Conservation (phyloP, 2,113 vertebrate genomes). For the Arenaria interpres region DNA sequence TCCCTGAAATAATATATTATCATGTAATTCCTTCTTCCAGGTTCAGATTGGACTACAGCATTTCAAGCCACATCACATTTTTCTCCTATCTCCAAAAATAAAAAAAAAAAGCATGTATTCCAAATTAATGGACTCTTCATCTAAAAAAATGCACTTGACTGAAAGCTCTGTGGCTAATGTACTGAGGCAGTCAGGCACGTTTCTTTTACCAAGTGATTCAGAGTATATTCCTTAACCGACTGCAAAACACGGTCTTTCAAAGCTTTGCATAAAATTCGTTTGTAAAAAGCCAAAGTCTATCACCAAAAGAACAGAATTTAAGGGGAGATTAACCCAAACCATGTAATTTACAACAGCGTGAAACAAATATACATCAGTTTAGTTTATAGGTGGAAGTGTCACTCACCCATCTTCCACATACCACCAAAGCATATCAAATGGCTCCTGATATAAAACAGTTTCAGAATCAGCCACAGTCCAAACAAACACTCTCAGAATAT, state of each 20-base stretch:
- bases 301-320: background rate
- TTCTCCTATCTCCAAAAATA: background rate
- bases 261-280: background rate
- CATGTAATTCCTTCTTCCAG: background rate
- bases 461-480: slow-evolving; percentile 59
- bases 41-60: background rate
- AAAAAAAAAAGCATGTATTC: background rate
- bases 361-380: background rate
- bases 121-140: background rate
- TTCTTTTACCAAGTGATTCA: background rate
- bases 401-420: background rate
- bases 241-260: background rate
- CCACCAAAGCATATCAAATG: slow-evolving; percentile 2
- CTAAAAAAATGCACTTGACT: background rate
- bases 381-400: background rate
- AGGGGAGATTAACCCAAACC: background rate
- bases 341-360: background rate
- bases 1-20: background rate
- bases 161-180: background rate
- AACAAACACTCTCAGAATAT: slow-evolving; percentile 53
- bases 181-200: background rate
- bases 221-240: background rate
- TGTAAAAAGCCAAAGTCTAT: background rate
- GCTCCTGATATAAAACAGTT: slow-evolving; percentile 52
- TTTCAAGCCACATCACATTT: background rate